Evolutionary conservation across 2,113 vertebrate genomes (phyloP).

Genomic region (Cettia cetti): DNA sequence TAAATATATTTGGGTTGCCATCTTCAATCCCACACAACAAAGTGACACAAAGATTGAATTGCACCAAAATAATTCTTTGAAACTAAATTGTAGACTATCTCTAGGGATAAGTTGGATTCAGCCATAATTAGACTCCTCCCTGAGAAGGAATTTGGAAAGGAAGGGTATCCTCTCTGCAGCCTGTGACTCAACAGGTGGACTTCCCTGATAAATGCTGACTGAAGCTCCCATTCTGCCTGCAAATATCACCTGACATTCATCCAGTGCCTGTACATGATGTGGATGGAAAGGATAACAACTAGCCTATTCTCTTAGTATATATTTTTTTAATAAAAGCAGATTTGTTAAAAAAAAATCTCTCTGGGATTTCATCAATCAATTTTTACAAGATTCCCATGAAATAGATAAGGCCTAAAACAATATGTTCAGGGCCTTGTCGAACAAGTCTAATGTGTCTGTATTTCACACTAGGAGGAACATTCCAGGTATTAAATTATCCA

Average conservation of each 20-base stretch:
- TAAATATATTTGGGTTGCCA: neutral
- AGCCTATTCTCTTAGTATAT: neutral
- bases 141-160: neutral
- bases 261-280: neutral
- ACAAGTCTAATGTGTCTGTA: constrained; percentile 68
- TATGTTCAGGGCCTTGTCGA: constrained; percentile 21
- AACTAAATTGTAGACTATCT: neutral
- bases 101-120: neutral
- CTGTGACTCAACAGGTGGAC: neutral
- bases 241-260: neutral
- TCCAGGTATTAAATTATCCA: constrained; percentile 65
- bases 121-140: neutral
- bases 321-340: neutral
- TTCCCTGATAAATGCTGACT: neutral
- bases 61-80: neutral
- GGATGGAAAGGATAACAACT: neutral
- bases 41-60: neutral
- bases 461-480: constrained; percentile 54
- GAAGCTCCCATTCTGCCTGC: neutral
- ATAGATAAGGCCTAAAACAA: constrained; percentile 44
- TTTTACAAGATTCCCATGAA: constrained; percentile 69
- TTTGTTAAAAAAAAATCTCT: constrained; percentile 38
- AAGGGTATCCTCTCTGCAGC: neutral
- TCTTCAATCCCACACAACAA: accelerated
- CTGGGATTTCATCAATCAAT: constrained; percentile 59